These are phyloP conservation scores for Cryptocephalus primarius DNA, from an alignment of 2,888 invertebrate genomes.

Conservation along the genomic window DNA sequence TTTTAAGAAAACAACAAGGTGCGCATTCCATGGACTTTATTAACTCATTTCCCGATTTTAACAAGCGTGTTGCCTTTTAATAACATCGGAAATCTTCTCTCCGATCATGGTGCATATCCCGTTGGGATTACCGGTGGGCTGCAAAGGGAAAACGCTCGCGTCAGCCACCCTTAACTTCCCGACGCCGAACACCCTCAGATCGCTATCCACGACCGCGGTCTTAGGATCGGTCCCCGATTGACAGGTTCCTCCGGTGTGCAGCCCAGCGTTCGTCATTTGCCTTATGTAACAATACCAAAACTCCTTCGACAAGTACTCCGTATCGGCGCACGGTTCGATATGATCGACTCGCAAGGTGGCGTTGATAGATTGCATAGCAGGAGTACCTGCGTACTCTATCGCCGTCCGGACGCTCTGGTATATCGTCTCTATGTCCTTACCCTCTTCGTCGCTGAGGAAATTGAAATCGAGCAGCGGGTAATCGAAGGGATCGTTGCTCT, in stretches of 20 bases:
- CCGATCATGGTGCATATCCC: slow-evolving; percentile 59
- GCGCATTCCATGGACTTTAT: no score
- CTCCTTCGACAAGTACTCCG: slow-evolving; percentile 36
- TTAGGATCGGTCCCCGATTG: slow-evolving; percentile 52
- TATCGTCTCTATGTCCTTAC: slow-evolving; percentile 39
- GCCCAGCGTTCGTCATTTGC: slow-evolving; percentile 19
- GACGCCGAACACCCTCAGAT: slow-evolving; percentile 49
- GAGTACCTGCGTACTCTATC: slow-evolving; percentile 36
- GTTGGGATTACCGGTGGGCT: slow-evolving; percentile 53
- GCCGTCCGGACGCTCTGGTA: slow-evolving; percentile 40
- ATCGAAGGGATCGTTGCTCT: slow-evolving; percentile 14
- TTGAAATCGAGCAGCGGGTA: slow-evolving; percentile 53
- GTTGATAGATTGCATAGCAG: slow-evolving; percentile 41
- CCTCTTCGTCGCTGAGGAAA: slow-evolving; percentile 43
- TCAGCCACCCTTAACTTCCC: slow-evolving; percentile 50
- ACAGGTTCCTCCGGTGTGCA: slow-evolving; percentile 56
- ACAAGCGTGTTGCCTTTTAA: slow-evolving; percentile 4
- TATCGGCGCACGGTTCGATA: slow-evolving; percentile 35
- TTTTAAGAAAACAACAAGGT: no score
- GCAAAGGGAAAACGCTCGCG: slow-evolving; percentile 52
- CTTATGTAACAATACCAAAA: slow-evolving; percentile 11
- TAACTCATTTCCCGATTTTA: no score
- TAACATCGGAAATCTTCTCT: slow-evolving; percentile 50
- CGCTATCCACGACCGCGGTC: slow-evolving; percentile 49
- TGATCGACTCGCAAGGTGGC: slow-evolving; percentile 24